Evolutionary conservation across 2,113 vertebrate genomes (phyloP).

Genomic region (Myotis brandtii): DNA sequence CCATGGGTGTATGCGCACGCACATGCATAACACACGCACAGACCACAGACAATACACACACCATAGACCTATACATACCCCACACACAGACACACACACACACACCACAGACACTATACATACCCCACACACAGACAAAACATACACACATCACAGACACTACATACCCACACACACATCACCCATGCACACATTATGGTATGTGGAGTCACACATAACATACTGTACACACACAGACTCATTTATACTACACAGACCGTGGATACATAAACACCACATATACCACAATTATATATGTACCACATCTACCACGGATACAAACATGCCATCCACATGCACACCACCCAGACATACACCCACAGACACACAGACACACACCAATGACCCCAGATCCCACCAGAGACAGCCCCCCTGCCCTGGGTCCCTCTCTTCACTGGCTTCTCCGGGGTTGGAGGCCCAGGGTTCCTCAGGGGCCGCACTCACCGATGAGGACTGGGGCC

Average conservation of each 20-base stretch:
- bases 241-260: background rate
- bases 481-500: too few species aligned
- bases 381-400: background rate
- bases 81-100: background rate
- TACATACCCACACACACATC: background rate
- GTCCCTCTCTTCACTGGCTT: background rate
- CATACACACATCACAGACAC: background rate
- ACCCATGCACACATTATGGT: background rate
- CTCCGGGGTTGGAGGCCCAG: background rate
- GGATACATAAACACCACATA: background rate
- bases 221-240: background rate
- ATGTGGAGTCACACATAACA: background rate
- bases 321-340: background rate
- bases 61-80: background rate
- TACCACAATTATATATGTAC: background rate
- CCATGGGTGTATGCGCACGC: background rate
- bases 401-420: too few species aligned
- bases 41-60: background rate
- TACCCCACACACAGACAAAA: background rate
- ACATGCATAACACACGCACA: background rate
- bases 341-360: background rate
- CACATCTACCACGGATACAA: background rate
- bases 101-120: background rate
- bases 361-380: background rate
- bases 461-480: background rate